phyloP scores from a whole-genome alignment of 2,797 vertebrate species.

The Ctenopoma multispine region DNA sequence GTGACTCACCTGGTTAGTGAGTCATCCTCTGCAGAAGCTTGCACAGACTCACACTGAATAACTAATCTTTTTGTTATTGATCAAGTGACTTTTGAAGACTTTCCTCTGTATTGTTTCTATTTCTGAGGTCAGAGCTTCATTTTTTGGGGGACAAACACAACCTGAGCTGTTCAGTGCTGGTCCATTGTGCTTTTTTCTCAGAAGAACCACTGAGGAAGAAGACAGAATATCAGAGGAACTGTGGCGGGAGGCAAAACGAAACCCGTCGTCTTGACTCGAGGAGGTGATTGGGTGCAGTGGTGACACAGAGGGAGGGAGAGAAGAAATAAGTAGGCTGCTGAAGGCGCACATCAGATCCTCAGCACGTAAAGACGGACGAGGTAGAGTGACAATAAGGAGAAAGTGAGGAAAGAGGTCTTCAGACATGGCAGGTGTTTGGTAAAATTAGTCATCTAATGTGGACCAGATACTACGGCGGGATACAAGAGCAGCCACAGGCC shows the following conservation, averaged over 20 bases:
- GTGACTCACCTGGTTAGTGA: conserved; percentile 41
- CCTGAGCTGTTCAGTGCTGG: too few species aligned
- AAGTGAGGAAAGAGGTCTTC: background rate
- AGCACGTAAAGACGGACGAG: background rate
- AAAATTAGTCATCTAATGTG: conserved; percentile 35
- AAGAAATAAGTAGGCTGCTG: background rate
- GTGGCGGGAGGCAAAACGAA: conserved; percentile 33
- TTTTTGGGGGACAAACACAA: background rate
- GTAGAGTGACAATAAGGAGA: background rate
- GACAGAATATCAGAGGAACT: background rate
- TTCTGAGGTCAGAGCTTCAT: accelerated
- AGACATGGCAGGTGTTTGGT: conserved; percentile 44
- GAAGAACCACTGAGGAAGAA: background rate
- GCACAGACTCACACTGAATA: too few species aligned
- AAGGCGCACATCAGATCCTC: conserved; percentile 28
- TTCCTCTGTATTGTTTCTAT: background rate
- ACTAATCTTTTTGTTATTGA: background rate
- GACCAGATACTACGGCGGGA: conserved; percentile 31
- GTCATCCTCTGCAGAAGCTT: background rate
- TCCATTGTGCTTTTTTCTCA: background rate
- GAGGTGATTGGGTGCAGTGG: conserved; percentile 51
- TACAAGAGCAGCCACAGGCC: conserved; percentile 26
- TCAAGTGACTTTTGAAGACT: background rate
- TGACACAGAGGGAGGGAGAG: conserved; percentile 2
- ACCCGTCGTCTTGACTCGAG: background rate